phyloP scores from a whole-genome alignment of 1,140 invertebrate species.

The Globodera rostochiensis region DNA sequence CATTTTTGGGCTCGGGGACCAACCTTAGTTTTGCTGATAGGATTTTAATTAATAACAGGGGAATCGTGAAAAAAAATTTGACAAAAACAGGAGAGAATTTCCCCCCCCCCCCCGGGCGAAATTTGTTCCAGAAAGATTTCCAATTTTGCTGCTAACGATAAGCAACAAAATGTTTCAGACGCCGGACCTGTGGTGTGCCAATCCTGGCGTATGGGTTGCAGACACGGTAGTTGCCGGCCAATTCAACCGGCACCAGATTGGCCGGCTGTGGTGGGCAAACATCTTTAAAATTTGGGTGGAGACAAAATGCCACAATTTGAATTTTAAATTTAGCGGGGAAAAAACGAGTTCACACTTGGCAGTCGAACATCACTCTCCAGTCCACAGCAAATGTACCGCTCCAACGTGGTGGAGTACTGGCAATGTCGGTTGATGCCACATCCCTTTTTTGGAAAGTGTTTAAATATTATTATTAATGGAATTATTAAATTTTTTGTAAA shows the following conservation, averaged over 20 bases:
- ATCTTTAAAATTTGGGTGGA: constrained; percentile 38
- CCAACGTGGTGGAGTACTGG: constrained; percentile 62
- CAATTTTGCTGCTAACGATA: too few relatives aligned
- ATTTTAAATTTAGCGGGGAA: neutral
- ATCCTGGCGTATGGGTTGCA: constrained; percentile 60
- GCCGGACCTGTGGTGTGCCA: constrained; percentile 48
- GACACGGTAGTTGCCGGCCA: constrained; percentile 63
- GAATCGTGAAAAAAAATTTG: too few relatives aligned
- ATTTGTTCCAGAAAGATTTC: too few relatives aligned
- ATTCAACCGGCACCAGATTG: constrained; percentile 62
- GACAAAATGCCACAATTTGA: neutral
- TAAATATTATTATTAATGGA: too few relatives aligned
- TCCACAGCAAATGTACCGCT: constrained; percentile 63
- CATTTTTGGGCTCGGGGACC: too few relatives aligned
- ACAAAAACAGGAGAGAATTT: too few relatives aligned
- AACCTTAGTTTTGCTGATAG: too few relatives aligned
- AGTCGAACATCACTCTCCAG: constrained; percentile 62
- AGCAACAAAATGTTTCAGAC: too few relatives aligned
- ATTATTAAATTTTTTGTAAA: too few relatives aligned
- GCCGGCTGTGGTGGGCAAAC: constrained; percentile 64
- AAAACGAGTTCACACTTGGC: constrained; percentile 42
- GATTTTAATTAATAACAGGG: too few relatives aligned
- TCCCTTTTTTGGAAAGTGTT: constrained; percentile 24
- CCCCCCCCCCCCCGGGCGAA: too few relatives aligned
- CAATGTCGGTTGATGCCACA: constrained; percentile 63